Evolutionary conservation across 2,113 vertebrate species (phyloP).

Genomic region (Toxotes jaculatrix): DNA sequence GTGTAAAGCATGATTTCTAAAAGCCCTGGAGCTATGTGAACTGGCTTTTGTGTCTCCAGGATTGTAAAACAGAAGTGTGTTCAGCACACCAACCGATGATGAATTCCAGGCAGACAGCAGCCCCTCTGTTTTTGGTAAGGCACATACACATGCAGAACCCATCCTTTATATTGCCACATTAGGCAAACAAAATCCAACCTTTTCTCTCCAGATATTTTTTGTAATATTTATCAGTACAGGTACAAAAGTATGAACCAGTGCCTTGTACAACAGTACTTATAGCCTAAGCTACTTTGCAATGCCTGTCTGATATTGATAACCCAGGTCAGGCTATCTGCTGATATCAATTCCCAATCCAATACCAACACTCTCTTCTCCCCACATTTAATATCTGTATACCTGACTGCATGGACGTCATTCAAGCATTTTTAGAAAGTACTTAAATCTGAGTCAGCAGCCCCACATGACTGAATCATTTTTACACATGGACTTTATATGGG

Average conservation of each 20-base stretch:
- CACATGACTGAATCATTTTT: too few species aligned
- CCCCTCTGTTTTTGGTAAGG: not conserved
- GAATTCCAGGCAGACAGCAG: constrained; percentile 39
- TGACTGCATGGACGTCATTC: too few species aligned
- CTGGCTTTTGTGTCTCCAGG: constrained; percentile 21
- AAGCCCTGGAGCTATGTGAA: not conserved
- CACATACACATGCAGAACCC: not conserved
- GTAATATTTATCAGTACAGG: not conserved
- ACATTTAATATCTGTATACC: too few species aligned
- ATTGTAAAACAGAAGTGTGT: constrained; percentile 10
- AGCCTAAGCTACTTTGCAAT: too few species aligned
- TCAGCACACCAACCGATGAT: constrained; percentile 24
- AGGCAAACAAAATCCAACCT: not conserved
- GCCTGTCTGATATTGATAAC: too few species aligned
- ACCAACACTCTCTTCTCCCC: too few species aligned
- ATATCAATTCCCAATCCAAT: too few species aligned
- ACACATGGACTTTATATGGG: too few species aligned
- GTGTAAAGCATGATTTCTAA: constrained; percentile 11
- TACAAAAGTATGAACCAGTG: not conserved
- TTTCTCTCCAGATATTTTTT: too few species aligned
- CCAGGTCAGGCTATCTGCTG: too few species aligned
- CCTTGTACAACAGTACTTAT: not conserved
- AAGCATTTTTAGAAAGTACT: too few species aligned
- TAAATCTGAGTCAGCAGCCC: too few species aligned
- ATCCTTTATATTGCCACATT: not conserved